Evolutionary conservation across 2,888 invertebrate genomes (phyloP), one percentile per base, ranked within the genome.

Genomic region (Sarcophaga caerulescens): DNA sequence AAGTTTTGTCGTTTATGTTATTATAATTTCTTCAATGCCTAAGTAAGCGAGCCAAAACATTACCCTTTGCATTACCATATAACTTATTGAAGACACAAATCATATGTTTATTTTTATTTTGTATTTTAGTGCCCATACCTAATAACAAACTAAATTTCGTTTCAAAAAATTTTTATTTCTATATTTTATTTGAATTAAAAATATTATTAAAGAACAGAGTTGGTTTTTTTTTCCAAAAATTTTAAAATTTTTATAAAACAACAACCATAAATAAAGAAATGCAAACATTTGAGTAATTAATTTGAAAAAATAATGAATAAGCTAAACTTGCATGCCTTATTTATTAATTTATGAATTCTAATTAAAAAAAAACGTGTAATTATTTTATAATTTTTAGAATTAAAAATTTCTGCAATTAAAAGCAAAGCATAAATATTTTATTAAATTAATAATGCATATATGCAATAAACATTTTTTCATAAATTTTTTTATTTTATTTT

Each of bases 381-480:
- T 65, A 70, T 70, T 74, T 75, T 57, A 21, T 23, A 45, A 63
- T 19, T 52, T 70, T 77, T 57, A 45, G 25, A 70, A 66, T 10
- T 73, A 47, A 69, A 62, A 73, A 21, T n/a, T 47, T 52, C 63
- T 85, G 74, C 63, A 81, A 79, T 66, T 47, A 66, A 79, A 65
- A 60, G 65, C 57, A 71, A 60, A 59, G 17, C n/a, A 79, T 70
- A 76, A 82, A 78, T 81, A 69, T 79, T 79, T 82, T 78, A 76
- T 85, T 70, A 79, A 85, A 76, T 82, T 76, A 82, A 79, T 82
- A 75, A 75, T 52, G 12, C 17, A 78, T 76, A 65, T 75, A 60
- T 71, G 65, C 76, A 68, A 57, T 70, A 21, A 6, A 35, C 6
- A 35, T 35, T 35, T 35, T 35, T 35, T 35, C 35, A 35, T 35